A percentile compares a stretch with the other conserved stretches of the same genome.
phyloP scores from a whole-genome alignment of 1,140 invertebrate genomes.

The Cephus cinctus region DNA sequence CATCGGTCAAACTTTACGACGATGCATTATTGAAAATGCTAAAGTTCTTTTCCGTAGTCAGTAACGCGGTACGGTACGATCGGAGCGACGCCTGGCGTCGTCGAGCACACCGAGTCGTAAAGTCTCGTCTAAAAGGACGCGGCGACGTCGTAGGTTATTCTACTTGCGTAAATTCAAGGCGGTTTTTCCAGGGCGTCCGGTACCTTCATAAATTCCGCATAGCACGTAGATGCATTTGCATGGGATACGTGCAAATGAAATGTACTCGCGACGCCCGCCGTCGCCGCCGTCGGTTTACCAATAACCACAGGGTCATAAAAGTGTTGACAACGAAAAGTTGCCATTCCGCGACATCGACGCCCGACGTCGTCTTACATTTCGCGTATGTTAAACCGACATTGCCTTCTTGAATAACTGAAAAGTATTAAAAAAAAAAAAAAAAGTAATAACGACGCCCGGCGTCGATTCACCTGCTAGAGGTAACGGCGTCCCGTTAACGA shows the following conservation, averaged over 20 bases:
- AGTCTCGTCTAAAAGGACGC: constrained; percentile 1
- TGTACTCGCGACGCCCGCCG: constrained; percentile 30
- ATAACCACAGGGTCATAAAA: constrained; percentile 41
- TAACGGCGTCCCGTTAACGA: constrained; percentile 12
- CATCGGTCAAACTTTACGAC: too few species aligned
- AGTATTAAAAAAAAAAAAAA: not conserved
- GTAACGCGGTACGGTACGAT: too few species aligned
- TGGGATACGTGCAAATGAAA: constrained; percentile 41
- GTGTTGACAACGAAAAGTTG: constrained; percentile 42
- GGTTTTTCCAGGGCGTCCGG: constrained; percentile 12
- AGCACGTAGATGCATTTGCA: constrained; percentile 9
- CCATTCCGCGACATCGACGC: constrained; percentile 19
- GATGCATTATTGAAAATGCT: too few species aligned
- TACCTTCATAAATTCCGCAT: constrained; percentile 44
- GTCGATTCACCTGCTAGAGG: constrained; percentile 45
- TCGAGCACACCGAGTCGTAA: too few species aligned
- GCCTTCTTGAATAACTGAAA: constrained; percentile 12
- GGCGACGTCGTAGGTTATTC: constrained; percentile 14
- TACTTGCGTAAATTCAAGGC: constrained; percentile 18
- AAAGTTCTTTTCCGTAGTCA: too few species aligned
- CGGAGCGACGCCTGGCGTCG: too few species aligned
- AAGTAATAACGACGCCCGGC: not conserved
- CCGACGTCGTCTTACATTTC: too few species aligned
- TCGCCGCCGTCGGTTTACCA: too few species aligned
- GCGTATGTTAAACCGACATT: too few species aligned